These are phyloP conservation scores for Eulimnadia texana DNA, from an alignment of 1,140 invertebrate species.

Conservation along the genomic window DNA sequence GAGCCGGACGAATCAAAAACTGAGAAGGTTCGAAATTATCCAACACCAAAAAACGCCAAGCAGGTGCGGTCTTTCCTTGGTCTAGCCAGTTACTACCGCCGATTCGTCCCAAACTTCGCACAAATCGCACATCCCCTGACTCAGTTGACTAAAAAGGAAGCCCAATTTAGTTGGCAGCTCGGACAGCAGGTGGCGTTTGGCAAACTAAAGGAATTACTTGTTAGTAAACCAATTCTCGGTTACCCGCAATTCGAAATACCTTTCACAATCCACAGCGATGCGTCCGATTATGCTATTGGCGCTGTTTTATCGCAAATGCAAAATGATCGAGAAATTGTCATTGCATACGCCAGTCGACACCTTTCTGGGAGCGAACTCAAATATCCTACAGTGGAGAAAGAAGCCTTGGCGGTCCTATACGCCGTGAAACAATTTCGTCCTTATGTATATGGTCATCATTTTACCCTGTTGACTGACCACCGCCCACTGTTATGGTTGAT, in stretches of 20 bases:
- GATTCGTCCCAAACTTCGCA: slow-evolving; percentile 16
- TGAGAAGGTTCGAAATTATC: slow-evolving; percentile 18
- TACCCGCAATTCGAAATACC: not conserved
- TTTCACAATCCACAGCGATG: slow-evolving; percentile 5
- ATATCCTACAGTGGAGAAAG: too few relatives aligned
- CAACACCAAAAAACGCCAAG: slow-evolving; percentile 14
- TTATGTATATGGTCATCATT: too few relatives aligned
- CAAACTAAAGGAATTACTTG: not conserved
- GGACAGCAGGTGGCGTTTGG: not conserved
- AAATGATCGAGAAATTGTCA: not conserved
- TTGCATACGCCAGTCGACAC: too few relatives aligned
- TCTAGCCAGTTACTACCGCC: slow-evolving; percentile 14
- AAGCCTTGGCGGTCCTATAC: too few relatives aligned
- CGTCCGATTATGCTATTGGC: not conserved
- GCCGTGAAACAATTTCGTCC: too few relatives aligned
- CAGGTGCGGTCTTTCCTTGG: slow-evolving; percentile 16
- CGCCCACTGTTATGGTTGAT: too few relatives aligned
- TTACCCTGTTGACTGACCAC: too few relatives aligned
- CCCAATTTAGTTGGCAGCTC: not conserved
- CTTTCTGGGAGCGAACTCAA: too few relatives aligned
- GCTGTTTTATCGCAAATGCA: slow-evolving; percentile 10
- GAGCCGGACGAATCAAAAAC: slow-evolving; percentile 19
- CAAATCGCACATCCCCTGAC: slow-evolving; percentile 13
- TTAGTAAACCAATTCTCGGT: not conserved
- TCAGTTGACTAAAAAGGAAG: not conserved